These are phyloP conservation scores for Saccopteryx leptura DNA, from an alignment of 2,113 vertebrate genomes.

Conservation along the genomic window DNA sequence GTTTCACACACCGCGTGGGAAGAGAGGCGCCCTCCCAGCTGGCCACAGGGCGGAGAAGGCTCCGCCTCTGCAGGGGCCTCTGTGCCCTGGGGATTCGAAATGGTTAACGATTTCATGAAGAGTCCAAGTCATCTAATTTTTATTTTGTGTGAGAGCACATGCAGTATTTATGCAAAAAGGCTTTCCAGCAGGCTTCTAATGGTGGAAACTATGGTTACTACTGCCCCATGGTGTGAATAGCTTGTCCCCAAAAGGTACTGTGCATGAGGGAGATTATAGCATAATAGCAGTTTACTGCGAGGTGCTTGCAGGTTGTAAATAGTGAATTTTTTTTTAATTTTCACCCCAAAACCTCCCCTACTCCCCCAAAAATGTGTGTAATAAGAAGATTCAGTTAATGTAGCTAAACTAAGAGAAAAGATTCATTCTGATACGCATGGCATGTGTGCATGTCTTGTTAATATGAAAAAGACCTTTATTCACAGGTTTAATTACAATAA, in stretches of 20 bases:
- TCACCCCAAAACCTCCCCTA: neutral
- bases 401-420: slow-evolving; percentile 66
- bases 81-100: slow-evolving; percentile 65
- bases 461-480: slow-evolving; percentile 64
- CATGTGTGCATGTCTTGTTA: neutral
- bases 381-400: slow-evolving; percentile 58
- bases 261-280: slow-evolving; percentile 67
- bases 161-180: slow-evolving; percentile 82
- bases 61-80: slow-evolving; percentile 40
- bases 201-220: slow-evolving; percentile 81
- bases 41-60: neutral
- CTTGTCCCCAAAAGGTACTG: slow-evolving; percentile 62
- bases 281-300: slow-evolving; percentile 58
- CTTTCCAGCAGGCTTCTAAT: slow-evolving; percentile 75
- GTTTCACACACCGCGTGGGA: slow-evolving; percentile 35
- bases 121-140: slow-evolving; percentile 79
- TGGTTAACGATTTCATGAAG: slow-evolving; percentile 76
- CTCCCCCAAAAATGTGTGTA: neutral
- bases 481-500: slow-evolving; percentile 66
- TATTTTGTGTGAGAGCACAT: slow-evolving; percentile 80
- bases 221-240: slow-evolving; percentile 75
- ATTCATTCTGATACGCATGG: neutral
- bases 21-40: slow-evolving; percentile 45
- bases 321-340: slow-evolving; percentile 47
- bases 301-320: slow-evolving; percentile 41